A percentile compares a stretch with the other conserved stretches of the same genome.
These are phyloP conservation scores for Marmota monax DNA, from an alignment of 2,113 vertebrate species.

Conservation along the genomic window DNA sequence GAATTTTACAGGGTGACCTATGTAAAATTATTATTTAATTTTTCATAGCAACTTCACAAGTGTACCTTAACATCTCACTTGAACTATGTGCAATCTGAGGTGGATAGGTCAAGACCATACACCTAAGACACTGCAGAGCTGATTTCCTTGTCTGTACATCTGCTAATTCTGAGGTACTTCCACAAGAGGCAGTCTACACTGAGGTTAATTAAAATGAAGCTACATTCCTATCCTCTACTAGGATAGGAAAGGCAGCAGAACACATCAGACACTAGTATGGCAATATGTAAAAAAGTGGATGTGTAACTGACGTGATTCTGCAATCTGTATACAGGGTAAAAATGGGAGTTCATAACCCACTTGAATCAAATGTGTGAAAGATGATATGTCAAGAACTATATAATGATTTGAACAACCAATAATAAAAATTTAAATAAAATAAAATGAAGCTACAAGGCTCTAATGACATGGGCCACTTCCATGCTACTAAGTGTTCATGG, in stretches of 20 bases:
- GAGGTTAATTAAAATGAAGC: slow-evolving; percentile 8
- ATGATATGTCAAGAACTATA: too few relatives aligned
- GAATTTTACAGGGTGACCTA: not conserved
- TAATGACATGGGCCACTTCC: not conserved
- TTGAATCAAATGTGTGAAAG: too few relatives aligned
- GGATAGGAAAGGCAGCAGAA: too few relatives aligned
- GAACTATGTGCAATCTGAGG: not conserved
- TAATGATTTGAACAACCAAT: too few relatives aligned
- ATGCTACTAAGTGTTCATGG: not conserved
- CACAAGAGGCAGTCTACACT: not conserved
- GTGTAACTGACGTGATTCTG: too few relatives aligned
- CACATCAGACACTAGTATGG: too few relatives aligned
- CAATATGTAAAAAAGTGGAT: too few relatives aligned
- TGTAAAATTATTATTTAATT: not conserved
- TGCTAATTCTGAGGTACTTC: not conserved
- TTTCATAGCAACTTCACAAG: not conserved
- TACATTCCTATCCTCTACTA: too few relatives aligned
- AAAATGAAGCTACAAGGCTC: not conserved
- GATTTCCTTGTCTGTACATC: not conserved
- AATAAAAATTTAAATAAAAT: too few relatives aligned
- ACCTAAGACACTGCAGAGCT: not conserved
- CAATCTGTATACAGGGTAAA: too few relatives aligned
- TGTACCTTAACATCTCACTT: not conserved
- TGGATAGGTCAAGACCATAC: not conserved
- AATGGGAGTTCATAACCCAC: too few relatives aligned